Evolutionary conservation across 2,888 invertebrate species (phyloP).

Genomic region (Lasioglossum oenotherae): DNA sequence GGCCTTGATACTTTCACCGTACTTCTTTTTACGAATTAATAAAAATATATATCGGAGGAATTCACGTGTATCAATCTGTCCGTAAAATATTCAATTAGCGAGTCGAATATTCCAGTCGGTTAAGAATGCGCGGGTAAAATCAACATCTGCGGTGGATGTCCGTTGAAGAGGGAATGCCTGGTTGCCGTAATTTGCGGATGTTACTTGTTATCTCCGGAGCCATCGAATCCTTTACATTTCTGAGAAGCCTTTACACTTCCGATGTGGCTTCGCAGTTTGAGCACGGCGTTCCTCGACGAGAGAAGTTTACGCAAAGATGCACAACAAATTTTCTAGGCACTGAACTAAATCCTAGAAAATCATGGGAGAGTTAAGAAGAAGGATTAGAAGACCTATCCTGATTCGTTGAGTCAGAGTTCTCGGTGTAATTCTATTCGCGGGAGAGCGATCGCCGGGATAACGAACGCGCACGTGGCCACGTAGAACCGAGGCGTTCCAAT

Average conservation of each 20-base stretch:
- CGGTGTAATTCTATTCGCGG: background rate
- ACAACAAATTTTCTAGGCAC: background rate
- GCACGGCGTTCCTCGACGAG: background rate
- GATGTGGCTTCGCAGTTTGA: background rate
- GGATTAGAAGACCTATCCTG: background rate
- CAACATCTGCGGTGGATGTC: background rate
- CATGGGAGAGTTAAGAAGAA: background rate
- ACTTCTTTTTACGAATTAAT: constrained; percentile 24
- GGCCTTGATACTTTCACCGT: background rate
- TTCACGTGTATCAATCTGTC: background rate
- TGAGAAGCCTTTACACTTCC: background rate
- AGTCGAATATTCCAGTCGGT: background rate
- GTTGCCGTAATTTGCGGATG: background rate
- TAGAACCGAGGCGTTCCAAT: constrained; percentile 15
- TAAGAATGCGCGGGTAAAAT: background rate
- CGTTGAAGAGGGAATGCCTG: background rate
- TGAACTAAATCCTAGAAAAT: background rate
- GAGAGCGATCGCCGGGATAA: background rate
- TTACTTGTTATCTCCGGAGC: background rate
- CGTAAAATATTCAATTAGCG: background rate
- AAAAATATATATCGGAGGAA: constrained; percentile 24
- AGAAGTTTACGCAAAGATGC: background rate
- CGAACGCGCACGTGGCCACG: background rate
- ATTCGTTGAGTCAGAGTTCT: background rate
- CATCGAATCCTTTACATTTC: constrained; percentile 1